Evolutionary conservation across 92 coral and sea anemone genomes (phyloP).

Genomic region (Palythoa grandis): DNA sequence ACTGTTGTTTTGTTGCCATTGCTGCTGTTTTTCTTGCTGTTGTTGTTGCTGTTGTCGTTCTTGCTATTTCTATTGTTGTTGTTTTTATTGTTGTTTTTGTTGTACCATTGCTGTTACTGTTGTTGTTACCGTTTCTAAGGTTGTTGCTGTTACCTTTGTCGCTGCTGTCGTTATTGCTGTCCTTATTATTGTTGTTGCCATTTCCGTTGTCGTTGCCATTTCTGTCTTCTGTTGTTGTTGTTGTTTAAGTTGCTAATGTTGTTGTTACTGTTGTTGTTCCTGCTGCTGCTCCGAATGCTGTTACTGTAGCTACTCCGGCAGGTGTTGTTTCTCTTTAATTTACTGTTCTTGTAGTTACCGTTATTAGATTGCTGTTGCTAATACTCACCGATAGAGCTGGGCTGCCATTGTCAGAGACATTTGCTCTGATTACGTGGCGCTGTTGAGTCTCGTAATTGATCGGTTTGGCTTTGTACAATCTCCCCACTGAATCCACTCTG

Average conservation of each 20-base stretch:
- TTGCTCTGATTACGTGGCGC: conserved; percentile 70
- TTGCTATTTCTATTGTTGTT: not conserved
- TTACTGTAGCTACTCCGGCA: not conserved
- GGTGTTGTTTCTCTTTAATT: not conserved
- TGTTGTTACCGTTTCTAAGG: not conserved
- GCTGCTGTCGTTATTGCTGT: no score
- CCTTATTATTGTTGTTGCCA: no score
- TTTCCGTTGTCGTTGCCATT: not conserved
- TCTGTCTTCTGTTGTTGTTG: not conserved
- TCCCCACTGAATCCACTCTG: conserved; percentile 71
- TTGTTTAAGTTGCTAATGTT: not conserved
- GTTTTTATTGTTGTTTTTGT: not conserved
- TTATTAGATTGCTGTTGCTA: not conserved
- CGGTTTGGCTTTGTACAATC: conserved; percentile 72
- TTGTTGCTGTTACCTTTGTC: not conserved
- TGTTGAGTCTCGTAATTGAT: conserved; percentile 80
- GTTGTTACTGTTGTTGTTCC: not conserved
- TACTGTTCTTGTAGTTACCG: not conserved
- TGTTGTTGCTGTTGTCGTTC: not conserved
- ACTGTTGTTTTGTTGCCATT: not conserved
- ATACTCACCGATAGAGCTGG: conserved; percentile 72
- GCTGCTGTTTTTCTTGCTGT: not conserved
- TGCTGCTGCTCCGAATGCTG: not conserved
- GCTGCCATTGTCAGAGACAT: conserved; percentile 81
- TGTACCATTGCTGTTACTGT: not conserved